Conservation (phyloP, 2,888 invertebrate species). For the Cancer borealis region DNA sequence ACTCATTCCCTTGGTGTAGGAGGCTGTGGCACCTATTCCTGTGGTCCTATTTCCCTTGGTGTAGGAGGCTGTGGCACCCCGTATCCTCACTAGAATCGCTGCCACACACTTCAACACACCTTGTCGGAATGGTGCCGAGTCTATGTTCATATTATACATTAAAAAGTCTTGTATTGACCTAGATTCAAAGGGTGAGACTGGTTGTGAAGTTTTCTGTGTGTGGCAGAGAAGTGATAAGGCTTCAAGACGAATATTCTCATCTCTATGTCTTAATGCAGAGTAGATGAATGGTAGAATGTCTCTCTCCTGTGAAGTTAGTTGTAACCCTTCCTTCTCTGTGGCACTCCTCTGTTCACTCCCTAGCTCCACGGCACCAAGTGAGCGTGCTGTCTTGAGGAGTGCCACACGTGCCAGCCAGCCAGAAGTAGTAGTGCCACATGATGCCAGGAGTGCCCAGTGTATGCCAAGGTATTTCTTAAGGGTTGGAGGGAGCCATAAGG, state of each 20-base stretch:
- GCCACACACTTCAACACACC: constrained; percentile 65
- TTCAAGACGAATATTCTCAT: constrained; percentile 65
- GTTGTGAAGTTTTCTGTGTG: constrained; percentile 63
- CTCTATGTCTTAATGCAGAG: constrained; percentile 53
- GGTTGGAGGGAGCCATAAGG: constrained; percentile 72
- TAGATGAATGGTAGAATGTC: not conserved
- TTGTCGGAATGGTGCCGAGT: constrained; percentile 71
- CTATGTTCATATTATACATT: constrained; percentile 68
- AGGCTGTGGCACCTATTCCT: not conserved
- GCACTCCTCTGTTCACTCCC: not conserved
- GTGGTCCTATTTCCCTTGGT: not conserved
- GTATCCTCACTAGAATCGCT: constrained; percentile 60
- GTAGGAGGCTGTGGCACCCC: constrained; percentile 78
- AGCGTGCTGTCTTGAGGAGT: constrained; percentile 59
- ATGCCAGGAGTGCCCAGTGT: constrained; percentile 47
- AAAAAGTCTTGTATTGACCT: constrained; percentile 60
- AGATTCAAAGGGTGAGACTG: constrained; percentile 57
- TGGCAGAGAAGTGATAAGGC: constrained; percentile 68
- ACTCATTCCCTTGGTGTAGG: not conserved
- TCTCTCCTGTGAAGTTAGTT: too few species aligned
- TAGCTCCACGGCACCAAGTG: constrained; percentile 41
- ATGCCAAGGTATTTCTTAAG: constrained; percentile 57
- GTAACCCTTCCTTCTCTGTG: not conserved
- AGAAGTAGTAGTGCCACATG: constrained; percentile 46
- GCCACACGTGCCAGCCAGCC: constrained; percentile 72